Base-by-base conservation (phyloP, 2,888 invertebrate genomes). In the Cryptocheilus praepositus region DNA sequence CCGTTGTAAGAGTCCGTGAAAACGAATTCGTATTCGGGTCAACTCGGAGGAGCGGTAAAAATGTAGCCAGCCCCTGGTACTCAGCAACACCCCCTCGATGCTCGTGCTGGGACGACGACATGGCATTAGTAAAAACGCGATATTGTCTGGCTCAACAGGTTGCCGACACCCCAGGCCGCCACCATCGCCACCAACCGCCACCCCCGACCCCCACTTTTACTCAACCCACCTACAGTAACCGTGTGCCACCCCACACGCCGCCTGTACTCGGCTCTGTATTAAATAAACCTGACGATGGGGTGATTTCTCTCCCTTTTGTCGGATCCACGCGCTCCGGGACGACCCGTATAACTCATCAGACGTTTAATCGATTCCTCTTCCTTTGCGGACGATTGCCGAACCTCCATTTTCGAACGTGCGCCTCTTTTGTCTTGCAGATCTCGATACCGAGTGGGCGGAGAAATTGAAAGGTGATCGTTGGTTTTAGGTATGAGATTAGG, bases 71-170 rank as follows among this genome's bases (percentile, higher is more conserved):
- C 73, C 63, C 56, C 46, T 13, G 49, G 46, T 56, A 43, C 59
- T 43, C 56, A 15, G 22, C 15, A 19, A 21, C 56, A 18, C 52
- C 64, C 65, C 66, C 58, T 44, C 67, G 65, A 70, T 67, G 59
- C 68, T 69, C 62, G 70, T 55, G 76, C 67, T 72, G 77, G 76
- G 71, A 72, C 64, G 70, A 75, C 74, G 71, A 76, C 65, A 78
- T 74, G 71, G 85, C 85, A 85, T 87, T 86, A 86, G 87, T 86
- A 87, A 87, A 87, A 87, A 87, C 86, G 86, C 83, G 85, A 87
- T 87, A 87, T 86, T 86, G 86, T 86, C 84, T 82, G 86, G 83
- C 84, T 87, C 87, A 87, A 87, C 87, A 87, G 87, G 87, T 87
- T 87, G 86, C 80, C 77, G 75, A 68, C 68, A 77, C 74, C 80